Conservation (phyloP, 2,888 invertebrate species). For the Alcis repandata region DNA sequence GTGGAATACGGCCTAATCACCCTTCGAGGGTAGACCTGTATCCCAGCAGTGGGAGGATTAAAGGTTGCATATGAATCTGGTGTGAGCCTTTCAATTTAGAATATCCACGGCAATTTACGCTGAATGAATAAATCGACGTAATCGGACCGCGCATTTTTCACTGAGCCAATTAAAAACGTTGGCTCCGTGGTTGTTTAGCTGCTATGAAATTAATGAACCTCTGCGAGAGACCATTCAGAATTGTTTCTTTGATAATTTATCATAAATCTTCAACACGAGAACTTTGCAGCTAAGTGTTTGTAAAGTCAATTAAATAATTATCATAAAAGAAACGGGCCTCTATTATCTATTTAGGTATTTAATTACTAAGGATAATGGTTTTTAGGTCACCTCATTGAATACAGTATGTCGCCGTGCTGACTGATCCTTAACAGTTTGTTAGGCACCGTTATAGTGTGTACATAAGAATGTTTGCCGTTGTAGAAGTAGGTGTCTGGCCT, state of each 20-base stretch:
- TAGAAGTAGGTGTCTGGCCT: slow-evolving; percentile 98
- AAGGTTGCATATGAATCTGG: too few species aligned
- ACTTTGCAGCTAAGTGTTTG: slow-evolving; percentile 13
- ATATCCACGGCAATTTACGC: slow-evolving; percentile 64
- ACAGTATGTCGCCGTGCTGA: slow-evolving; percentile 96
- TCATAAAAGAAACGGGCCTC: background rate
- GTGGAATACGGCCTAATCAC: too few species aligned
- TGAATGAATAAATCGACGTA: slow-evolving; percentile 71
- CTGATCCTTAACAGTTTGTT: slow-evolving; percentile 96
- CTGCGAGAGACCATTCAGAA: slow-evolving; percentile 49
- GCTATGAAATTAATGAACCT: slow-evolving; percentile 74
- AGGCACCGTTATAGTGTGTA: slow-evolving; percentile 98
- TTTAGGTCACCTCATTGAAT: slow-evolving; percentile 93
- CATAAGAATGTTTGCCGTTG: slow-evolving; percentile 97
- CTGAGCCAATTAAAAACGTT: slow-evolving; percentile 80
- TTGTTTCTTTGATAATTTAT: slow-evolving; percentile 40
- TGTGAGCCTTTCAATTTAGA: slow-evolving; percentile 55
- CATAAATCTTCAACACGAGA: slow-evolving; percentile 28
- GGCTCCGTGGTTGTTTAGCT: slow-evolving; percentile 67
- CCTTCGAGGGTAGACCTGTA: too few species aligned
- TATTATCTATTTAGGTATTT: background rate
- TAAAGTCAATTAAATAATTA: background rate
- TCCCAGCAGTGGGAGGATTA: too few species aligned
- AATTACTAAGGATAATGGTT: background rate
- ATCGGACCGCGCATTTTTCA: slow-evolving; percentile 80